Percentiles rank a stretch among this genome's conserved stretches.
These are phyloP conservation scores for Nettapus auritus DNA, from an alignment of 2,113 vertebrate genomes.

Conservation along the genomic window DNA sequence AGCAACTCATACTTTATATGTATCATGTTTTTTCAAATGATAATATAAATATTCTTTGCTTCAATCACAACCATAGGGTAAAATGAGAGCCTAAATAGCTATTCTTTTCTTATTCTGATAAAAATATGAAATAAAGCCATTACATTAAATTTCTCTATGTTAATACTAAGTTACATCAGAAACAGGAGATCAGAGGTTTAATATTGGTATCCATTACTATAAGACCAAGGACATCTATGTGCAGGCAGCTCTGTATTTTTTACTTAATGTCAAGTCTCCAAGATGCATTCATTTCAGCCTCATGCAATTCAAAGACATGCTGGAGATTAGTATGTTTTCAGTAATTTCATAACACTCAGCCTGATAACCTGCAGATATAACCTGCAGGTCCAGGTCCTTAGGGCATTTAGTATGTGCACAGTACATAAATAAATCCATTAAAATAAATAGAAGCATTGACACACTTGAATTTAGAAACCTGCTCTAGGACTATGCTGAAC, in stretches of 20 bases:
- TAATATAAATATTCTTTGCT: background rate
- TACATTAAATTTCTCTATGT: background rate
- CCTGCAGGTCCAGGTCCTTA: background rate
- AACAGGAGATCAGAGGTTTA: background rate
- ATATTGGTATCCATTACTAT: background rate
- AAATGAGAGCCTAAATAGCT: background rate
- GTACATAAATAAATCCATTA: background rate
- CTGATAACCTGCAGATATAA: background rate
- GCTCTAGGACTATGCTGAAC: background rate
- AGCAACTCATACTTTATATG: background rate
- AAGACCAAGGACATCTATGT: accelerated
- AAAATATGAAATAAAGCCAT: background rate
- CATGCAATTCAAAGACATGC: background rate
- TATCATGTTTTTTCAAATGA: background rate
- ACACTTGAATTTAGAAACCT: background rate
- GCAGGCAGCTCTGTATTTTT: background rate
- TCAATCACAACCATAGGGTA: background rate
- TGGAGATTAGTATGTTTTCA: background rate
- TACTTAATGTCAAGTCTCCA: background rate
- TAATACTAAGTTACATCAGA: background rate
- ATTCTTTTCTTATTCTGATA: background rate
- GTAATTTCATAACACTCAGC: background rate
- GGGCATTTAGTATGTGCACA: background rate
- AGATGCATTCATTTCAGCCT: background rate
- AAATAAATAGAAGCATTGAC: background rate